Percentiles rank a stretch among this genome's conserved stretches.
Conservation (phyloP, 2,113 vertebrate genomes). For the Strigops habroptila region DNA sequence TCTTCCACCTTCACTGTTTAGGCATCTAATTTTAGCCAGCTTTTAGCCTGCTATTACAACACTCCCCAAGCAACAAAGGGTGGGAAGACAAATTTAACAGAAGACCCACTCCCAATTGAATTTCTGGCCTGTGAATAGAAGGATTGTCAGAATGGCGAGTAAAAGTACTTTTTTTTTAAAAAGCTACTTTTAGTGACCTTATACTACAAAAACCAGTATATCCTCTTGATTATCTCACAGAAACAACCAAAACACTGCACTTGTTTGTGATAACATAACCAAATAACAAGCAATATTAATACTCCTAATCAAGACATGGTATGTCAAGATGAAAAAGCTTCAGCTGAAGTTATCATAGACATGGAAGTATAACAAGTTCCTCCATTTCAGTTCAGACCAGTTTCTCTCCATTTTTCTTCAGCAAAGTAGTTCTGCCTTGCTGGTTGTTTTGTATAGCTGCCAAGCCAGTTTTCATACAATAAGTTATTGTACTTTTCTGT, state of each 20-base stretch:
- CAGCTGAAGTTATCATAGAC: background rate
- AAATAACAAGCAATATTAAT: background rate
- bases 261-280: background rate
- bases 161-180: too few species aligned
- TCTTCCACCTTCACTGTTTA: background rate
- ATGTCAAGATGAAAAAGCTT: background rate
- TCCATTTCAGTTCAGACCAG: background rate
- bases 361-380: background rate
- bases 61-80: background rate
- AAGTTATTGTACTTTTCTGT: background rate
- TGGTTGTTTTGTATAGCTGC: background rate
- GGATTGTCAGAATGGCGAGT: background rate
- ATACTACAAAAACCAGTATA: background rate
- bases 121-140: background rate
- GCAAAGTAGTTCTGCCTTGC: background rate
- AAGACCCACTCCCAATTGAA: background rate
- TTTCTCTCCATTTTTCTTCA: background rate
- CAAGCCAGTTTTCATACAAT: background rate
- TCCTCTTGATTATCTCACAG: background rate
- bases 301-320: background rate
- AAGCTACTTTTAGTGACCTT: background rate
- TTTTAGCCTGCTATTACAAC: background rate
- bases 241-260: background rate
- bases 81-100: background rate
- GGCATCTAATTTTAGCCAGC: background rate